phyloP scores from a whole-genome alignment of 2,113 vertebrate genomes.

The Nothoprocta perdicaria region DNA sequence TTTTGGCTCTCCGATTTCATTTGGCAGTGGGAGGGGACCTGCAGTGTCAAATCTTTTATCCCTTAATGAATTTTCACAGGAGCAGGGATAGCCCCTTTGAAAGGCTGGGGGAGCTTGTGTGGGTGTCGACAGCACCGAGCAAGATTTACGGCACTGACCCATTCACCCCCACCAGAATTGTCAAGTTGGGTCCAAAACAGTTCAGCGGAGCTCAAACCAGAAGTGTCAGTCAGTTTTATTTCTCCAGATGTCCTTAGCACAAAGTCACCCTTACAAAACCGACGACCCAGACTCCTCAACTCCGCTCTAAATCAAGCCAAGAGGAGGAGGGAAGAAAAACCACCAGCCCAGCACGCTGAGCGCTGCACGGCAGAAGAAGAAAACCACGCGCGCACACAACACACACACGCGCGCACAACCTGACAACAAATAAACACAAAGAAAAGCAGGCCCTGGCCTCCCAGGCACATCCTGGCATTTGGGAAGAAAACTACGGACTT shows the following conservation, averaged over 20 bases:
- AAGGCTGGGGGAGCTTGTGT: constrained; percentile 65
- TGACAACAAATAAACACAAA: constrained; percentile 49
- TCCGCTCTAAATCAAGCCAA: constrained; percentile 52
- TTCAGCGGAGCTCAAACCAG: constrained; percentile 37
- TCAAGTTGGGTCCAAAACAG: constrained; percentile 60
- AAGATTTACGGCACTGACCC: constrained; percentile 69
- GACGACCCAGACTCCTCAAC: constrained; percentile 18
- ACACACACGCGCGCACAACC: neutral
- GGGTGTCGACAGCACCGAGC: constrained; percentile 49
- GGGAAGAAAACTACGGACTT: constrained; percentile 11
- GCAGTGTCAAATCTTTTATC: constrained; percentile 54
- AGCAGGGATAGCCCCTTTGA: constrained; percentile 63
- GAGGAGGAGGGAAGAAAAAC: constrained; percentile 1
- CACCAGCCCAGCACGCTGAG: neutral
- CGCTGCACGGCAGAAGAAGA: neutral
- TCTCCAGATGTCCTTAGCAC: constrained; percentile 68
- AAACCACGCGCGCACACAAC: neutral
- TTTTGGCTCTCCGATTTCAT: constrained; percentile 56
- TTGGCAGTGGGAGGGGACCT: neutral
- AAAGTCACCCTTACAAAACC: constrained; percentile 62
- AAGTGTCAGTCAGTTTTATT: constrained; percentile 64
- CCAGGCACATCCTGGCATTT: neutral
- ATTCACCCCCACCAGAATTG: constrained; percentile 64
- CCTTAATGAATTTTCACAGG: constrained; percentile 67
- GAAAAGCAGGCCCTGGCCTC: neutral